Percentiles rank a stretch among this genome's conserved stretches.
Evolutionary conservation across 2,888 invertebrate species (phyloP).

Genomic region (Beris chalybata): DNA sequence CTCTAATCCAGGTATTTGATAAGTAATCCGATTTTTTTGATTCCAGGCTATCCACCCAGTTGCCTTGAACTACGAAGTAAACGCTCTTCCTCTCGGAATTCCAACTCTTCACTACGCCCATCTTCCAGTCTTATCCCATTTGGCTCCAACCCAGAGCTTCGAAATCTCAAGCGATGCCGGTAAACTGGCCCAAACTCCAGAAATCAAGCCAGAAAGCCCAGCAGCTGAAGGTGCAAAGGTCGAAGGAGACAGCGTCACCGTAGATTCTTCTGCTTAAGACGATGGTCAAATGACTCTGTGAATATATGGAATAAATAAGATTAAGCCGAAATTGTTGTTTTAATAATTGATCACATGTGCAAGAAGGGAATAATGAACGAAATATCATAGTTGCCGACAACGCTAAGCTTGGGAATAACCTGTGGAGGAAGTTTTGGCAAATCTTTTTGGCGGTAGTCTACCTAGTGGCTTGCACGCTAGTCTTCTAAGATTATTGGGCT

Average conservation of each 20-base stretch:
- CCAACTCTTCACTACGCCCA: constrained; percentile 21
- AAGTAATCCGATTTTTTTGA: constrained; percentile 7
- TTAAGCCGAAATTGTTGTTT: too few species aligned
- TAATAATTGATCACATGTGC: too few species aligned
- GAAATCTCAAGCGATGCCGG: constrained; percentile 33
- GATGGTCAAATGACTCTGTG: constrained; percentile 13
- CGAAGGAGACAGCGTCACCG: constrained; percentile 47
- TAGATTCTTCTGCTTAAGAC: constrained; percentile 45
- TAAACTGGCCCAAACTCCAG: constrained; percentile 31
- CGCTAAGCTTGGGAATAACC: too few species aligned
- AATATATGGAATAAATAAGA: neutral
- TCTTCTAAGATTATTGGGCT: too few species aligned
- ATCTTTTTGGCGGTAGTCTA: too few species aligned
- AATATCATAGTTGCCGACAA: too few species aligned
- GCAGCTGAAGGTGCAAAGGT: constrained; percentile 41
- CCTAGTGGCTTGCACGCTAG: too few species aligned
- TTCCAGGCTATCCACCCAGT: constrained; percentile 26
- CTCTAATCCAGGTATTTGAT: constrained; percentile 9
- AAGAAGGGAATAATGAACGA: too few species aligned
- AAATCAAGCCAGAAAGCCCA: constrained; percentile 31
- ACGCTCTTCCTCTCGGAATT: neutral
- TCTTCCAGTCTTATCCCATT: constrained; percentile 28
- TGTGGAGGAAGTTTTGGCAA: too few species aligned
- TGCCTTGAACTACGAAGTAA: constrained; percentile 18
- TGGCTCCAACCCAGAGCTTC: constrained; percentile 32